A percentile compares a stretch with the other conserved stretches of the same genome.
phyloP scores from a whole-genome alignment of 2,888 invertebrate species.

The Sphaerophoria taeniata region DNA sequence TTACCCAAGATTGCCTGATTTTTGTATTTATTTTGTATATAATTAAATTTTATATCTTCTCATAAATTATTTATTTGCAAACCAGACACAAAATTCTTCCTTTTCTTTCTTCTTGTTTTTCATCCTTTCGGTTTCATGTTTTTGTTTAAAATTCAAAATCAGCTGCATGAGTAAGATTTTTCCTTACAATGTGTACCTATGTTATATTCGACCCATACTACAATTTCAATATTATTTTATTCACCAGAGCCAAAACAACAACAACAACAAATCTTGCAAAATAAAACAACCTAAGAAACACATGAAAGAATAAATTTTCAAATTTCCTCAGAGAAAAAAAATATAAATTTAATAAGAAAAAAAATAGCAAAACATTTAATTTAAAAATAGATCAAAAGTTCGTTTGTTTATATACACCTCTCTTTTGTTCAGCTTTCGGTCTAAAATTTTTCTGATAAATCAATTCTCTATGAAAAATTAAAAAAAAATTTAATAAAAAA shows the following conservation, averaged over 20 bases:
- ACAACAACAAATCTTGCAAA: slow-evolving; percentile 35
- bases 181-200: too few relatives aligned
- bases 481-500: neutral
- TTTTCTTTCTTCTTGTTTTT: neutral
- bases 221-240: too few relatives aligned
- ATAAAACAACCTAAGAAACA: slow-evolving; percentile 12
- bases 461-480: neutral
- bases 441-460: slow-evolving; percentile 39
- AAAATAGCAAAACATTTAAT: slow-evolving; percentile 19
- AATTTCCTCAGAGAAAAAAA: slow-evolving; percentile 14
- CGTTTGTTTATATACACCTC: slow-evolving; percentile 53
- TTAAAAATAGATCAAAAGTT: slow-evolving; percentile 70
- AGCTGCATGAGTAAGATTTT: slow-evolving; percentile 58
- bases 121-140: neutral
- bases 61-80: slow-evolving; percentile 35
- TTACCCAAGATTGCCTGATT: neutral
- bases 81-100: slow-evolving; percentile 17
- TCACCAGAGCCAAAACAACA: neutral
- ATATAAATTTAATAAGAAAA: slow-evolving; percentile 7
- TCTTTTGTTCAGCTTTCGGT: slow-evolving; percentile 24
- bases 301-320: slow-evolving; percentile 34
- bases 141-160: slow-evolving; percentile 12
- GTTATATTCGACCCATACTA: too few relatives aligned
- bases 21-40: slow-evolving; percentile 30
- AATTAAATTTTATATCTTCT: slow-evolving; percentile 41